Evolutionary conservation across 2,113 vertebrate species (phyloP).

Genomic region (Scomber japonicus): DNA sequence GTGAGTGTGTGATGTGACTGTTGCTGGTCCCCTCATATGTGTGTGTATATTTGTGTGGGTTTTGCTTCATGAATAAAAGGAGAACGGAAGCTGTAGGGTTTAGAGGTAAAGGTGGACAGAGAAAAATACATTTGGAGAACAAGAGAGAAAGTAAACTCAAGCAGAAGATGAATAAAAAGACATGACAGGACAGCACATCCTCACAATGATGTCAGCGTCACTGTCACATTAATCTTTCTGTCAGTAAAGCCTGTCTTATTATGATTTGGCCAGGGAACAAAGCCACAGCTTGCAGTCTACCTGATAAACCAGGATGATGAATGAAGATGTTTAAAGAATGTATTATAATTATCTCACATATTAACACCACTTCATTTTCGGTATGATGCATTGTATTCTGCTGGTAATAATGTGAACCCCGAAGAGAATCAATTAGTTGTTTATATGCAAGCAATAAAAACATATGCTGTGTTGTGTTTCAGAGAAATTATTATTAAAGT

Average conservation of each 20-base stretch:
- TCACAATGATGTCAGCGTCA: not conserved
- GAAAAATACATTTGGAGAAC: constrained; percentile 16
- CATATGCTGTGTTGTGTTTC: too few species aligned
- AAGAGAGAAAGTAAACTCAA: constrained; percentile 1
- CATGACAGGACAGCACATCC: not conserved
- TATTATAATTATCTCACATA: not conserved
- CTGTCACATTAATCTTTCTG: not conserved
- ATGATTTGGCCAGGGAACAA: not conserved
- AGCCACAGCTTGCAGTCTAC: not conserved
- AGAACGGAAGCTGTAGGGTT: not conserved
- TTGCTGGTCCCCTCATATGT: constrained; percentile 26
- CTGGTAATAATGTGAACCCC: not conserved
- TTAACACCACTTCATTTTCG: not conserved
- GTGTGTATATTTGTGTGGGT: not conserved
- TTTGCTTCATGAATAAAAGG: constrained; percentile 16
- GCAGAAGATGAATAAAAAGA: not conserved
- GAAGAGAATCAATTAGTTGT: too few species aligned
- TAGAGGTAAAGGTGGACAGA: not conserved
- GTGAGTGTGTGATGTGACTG: constrained; percentile 37
- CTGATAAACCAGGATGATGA: not conserved
- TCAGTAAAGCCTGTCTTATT: not conserved
- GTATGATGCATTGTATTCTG: not conserved
- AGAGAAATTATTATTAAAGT: too few species aligned
- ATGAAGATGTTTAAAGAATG: constrained; percentile 12
- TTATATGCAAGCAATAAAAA: too few species aligned